Percentiles rank a stretch among this genome's conserved stretches.
phyloP scores from a whole-genome alignment of 2,888 invertebrate genomes.

The Hypselothyrea guttata region DNA sequence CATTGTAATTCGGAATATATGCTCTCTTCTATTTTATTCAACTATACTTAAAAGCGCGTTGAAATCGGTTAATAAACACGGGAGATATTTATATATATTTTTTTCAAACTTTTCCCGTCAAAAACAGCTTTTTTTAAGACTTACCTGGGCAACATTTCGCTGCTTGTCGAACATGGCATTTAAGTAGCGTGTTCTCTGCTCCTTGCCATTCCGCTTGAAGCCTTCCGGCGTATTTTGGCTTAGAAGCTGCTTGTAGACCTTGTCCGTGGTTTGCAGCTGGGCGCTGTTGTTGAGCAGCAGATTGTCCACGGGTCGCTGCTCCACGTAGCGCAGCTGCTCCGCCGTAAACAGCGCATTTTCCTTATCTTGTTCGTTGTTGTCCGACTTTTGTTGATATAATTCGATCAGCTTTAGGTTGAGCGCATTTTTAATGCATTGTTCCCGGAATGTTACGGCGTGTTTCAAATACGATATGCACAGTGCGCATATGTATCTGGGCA shows the following conservation, averaged over 20 bases:
- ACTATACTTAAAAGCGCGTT: too few species aligned
- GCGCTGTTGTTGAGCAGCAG: constrained; percentile 60
- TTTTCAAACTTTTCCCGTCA: too few species aligned
- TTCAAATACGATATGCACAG: constrained; percentile 82
- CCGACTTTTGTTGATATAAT: constrained; percentile 49
- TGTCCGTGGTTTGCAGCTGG: constrained; percentile 59
- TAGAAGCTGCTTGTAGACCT: constrained; percentile 71
- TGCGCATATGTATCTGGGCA: constrained; percentile 81
- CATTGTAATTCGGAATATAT: too few species aligned
- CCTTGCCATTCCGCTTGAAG: constrained; percentile 28
- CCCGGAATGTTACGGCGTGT: constrained; percentile 81
- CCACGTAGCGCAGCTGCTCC: constrained; percentile 70
- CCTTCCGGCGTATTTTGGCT: constrained; percentile 42
- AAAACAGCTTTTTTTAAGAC: too few species aligned
- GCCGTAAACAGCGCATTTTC: constrained; percentile 63
- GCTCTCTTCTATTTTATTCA: too few species aligned
- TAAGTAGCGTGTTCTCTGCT: constrained; percentile 67
- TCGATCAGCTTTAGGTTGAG: constrained; percentile 70
- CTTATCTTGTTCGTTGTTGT: constrained; percentile 33
- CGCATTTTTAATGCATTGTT: constrained; percentile 79
- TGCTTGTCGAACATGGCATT: constrained; percentile 75
- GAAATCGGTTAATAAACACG: too few species aligned
- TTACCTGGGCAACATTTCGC: constrained; percentile 40
- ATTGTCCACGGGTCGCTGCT: constrained; percentile 76
- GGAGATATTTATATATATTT: too few species aligned